Evolutionary conservation across 2,797 vertebrate genomes (phyloP), one percentile per base, ranked within the genome.

Genomic region (Mallotus villosus): DNA sequence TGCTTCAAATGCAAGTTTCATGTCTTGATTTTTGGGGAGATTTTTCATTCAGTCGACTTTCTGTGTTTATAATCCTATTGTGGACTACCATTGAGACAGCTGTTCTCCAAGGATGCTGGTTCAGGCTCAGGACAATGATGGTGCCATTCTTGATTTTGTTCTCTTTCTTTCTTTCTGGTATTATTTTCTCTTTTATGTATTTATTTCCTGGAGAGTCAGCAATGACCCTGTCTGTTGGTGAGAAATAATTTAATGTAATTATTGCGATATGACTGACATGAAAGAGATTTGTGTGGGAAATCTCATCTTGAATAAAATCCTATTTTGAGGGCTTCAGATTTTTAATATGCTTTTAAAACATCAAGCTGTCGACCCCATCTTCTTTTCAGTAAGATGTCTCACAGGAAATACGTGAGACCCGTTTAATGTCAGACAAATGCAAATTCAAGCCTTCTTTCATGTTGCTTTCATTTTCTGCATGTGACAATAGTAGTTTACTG

Each of bases 111-210:
- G 75, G 80, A 79, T 72, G 46, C 41, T 51, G 68, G 70, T 73
- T 75, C 74, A 71, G 29, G 24, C 59, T 57, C 16, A 19, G 57
- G 71, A 69, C 69, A 29, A 29, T 73, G 6, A 4, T 5, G n/a
- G 2, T 57, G 11, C 9, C 2, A 6, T 62, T 25, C 70, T 79
- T 81, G 59, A 12, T 62, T 71, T 17, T 68, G 34, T 74, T 79
- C 82, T 85, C 72, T 76, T 34, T 25, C 75, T 57, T 64, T 75
- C 71, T 77, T 73, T 78, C 73, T 70, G 68, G 69, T 72, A 77
- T 72, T 71, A 83, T 85, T 89, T 81, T 74, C 62, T 76, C 83
- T 82, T 83, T 6, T 85, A 81, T 87, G 86, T 77, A 82, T 79
- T 82, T 82, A 19, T 63, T 37, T 63, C 46, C 71, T 74, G 63